phyloP scores from a whole-genome alignment of 2,888 invertebrate species.

The Syrphus vitripennis region DNA sequence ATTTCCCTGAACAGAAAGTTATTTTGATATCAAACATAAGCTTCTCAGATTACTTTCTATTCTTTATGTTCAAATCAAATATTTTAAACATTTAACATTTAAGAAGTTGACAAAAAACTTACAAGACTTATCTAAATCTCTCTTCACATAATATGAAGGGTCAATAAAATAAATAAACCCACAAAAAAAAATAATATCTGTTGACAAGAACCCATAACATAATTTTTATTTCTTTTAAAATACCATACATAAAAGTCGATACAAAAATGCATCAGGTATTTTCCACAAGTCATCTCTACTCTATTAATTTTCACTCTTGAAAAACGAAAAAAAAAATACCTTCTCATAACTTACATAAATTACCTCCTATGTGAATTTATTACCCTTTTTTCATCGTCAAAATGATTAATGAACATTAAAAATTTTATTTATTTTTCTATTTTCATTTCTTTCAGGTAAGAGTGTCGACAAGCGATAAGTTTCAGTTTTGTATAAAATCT shows the following conservation, averaged over 20 bases:
- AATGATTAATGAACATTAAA: conserved; percentile 61
- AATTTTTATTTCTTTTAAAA: background rate
- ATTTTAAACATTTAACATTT: background rate
- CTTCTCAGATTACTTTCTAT: background rate
- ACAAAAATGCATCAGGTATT: conserved; percentile 11
- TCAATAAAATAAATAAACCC: background rate
- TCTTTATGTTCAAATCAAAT: background rate
- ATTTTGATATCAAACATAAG: too few relatives aligned
- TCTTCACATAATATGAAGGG: background rate
- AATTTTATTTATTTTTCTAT: background rate
- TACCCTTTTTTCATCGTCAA: conserved; percentile 41
- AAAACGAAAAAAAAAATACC: background rate
- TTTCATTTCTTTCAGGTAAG: conserved; percentile 39
- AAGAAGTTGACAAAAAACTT: background rate
- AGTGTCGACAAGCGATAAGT: conserved; percentile 44
- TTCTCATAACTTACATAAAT: too few relatives aligned
- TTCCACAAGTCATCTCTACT: background rate
- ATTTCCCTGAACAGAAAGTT: background rate
- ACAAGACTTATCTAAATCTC: background rate
- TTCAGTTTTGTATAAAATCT: background rate
- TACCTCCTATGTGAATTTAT: conserved; percentile 17
- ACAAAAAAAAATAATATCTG: too few relatives aligned
- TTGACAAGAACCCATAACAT: background rate
- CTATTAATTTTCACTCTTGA: conserved; percentile 1
- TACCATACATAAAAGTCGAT: background rate